phyloP scores from a whole-genome alignment of 2,113 vertebrate species.

The Calyptomena viridis region DNA sequence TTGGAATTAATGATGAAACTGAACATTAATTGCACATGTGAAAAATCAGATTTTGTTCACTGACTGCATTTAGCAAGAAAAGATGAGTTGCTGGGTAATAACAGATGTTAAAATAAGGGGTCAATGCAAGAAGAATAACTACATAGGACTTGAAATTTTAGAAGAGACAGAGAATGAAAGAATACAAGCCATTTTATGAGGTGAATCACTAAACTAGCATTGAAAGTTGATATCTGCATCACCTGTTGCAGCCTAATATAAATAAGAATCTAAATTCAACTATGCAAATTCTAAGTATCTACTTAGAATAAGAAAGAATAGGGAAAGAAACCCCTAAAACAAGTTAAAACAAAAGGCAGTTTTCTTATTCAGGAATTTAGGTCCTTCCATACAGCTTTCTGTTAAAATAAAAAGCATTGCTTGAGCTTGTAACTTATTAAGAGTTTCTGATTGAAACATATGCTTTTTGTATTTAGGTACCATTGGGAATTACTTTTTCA shows the following conservation, averaged over 20 bases:
- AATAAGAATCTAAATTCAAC: neutral
- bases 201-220: neutral
- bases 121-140: neutral
- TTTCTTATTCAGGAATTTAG: neutral
- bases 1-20: neutral
- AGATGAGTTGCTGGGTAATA: neutral
- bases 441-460: neutral
- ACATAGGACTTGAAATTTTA: neutral
- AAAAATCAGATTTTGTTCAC: neutral
- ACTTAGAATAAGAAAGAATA: neutral
- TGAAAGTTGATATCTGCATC: neutral
- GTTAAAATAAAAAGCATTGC: neutral
- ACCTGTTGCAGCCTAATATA: neutral
- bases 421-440: neutral
- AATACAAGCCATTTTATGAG: neutral
- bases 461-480: neutral
- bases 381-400: neutral
- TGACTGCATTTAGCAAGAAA: neutral
- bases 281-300: neutral
- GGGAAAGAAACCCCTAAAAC: neutral
- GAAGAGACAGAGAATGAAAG: neutral
- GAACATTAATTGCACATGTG: neutral
- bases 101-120: neutral
- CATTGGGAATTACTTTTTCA: neutral
- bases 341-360: neutral